Conservation (phyloP, 92 coral and sea anemone genomes). For the Muricea muricata region DNA sequence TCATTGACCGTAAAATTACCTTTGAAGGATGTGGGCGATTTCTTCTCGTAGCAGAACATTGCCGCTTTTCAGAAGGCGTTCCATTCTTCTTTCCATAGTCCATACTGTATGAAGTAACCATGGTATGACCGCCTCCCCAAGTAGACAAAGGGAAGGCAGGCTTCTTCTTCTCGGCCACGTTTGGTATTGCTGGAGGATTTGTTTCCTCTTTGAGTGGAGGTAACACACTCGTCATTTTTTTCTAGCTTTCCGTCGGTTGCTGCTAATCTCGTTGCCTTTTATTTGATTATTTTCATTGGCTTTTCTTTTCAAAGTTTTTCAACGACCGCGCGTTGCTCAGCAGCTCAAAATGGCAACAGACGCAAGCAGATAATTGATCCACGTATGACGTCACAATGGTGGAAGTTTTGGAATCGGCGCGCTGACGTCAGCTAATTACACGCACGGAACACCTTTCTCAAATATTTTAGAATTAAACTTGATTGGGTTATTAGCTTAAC, state of each 20-base stretch:
- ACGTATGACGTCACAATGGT: slow-evolving; percentile 26
- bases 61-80: slow-evolving; percentile 72
- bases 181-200: background rate
- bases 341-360: background rate
- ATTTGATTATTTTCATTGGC: slow-evolving; percentile 9
- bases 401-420: background rate
- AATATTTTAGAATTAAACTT: no score
- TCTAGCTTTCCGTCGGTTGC: background rate
- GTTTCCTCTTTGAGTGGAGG: background rate
- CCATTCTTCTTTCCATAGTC: slow-evolving; percentile 80
- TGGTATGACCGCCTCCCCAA: slow-evolving; percentile 35
- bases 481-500: no score
- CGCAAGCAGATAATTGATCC: slow-evolving; percentile 3
- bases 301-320: background rate
- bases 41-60: slow-evolving; percentile 78
- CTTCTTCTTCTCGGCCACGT: background rate
- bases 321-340: background rate
- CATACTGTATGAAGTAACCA: slow-evolving; percentile 76
- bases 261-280: background rate
- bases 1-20: no score
- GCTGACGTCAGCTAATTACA: slow-evolving; percentile 18
- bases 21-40: slow-evolving; percentile 91
- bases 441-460: background rate
- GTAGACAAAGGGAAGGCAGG: background rate
- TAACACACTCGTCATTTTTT: slow-evolving; percentile 24